These are phyloP conservation scores for Leptestheria dahalacensis DNA, from an alignment of 1,140 invertebrate species.

Conservation along the genomic window DNA sequence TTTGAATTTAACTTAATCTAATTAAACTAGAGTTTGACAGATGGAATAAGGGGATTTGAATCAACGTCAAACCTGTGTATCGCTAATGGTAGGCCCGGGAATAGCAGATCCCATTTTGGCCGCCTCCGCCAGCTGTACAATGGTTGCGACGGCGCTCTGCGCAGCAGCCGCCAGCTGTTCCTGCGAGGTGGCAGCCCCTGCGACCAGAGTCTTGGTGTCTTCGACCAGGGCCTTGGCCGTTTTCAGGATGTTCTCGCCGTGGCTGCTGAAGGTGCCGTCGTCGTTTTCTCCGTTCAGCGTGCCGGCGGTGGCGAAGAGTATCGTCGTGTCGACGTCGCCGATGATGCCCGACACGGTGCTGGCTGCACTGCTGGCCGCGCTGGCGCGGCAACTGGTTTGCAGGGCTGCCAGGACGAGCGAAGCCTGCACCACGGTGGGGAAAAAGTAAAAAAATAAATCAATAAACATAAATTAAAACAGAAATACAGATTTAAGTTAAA, in stretches of 20 bases:
- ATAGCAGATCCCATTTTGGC: slow-evolving; percentile 93
- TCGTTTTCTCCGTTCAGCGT: slow-evolving; percentile 88
- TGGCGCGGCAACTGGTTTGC: slow-evolving; percentile 50
- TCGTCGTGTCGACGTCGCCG: slow-evolving; percentile 94
- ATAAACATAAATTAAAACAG: too few relatives aligned
- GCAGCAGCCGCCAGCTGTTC: slow-evolving; percentile 92
- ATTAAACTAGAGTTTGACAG: background rate
- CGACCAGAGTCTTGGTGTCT: slow-evolving; percentile 94
- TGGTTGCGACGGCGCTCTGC: slow-evolving; percentile 91
- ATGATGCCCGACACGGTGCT: slow-evolving; percentile 97
- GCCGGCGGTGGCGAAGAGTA: slow-evolving; percentile 97
- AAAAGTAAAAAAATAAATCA: too few relatives aligned
- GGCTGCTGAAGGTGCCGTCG: slow-evolving; percentile 75
- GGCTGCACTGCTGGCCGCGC: slow-evolving; percentile 86
- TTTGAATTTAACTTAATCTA: too few relatives aligned
- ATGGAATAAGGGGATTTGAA: background rate
- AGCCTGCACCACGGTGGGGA: too few relatives aligned
- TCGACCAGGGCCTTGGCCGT: slow-evolving; percentile 98
- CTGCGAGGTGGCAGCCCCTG: slow-evolving; percentile 82
- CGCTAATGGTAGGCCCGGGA: slow-evolving; percentile 80
- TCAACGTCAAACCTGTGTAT: slow-evolving; percentile 57
- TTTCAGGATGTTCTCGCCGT: slow-evolving; percentile 90
- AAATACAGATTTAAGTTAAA: too few relatives aligned
- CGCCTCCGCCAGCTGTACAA: slow-evolving; percentile 89
- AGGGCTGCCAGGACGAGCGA: slow-evolving; percentile 72